A percentile compares a stretch with the other conserved stretches of the same genome.
Evolutionary conservation across 2,888 invertebrate species (phyloP).

Genomic region (Catocala sponsa): DNA sequence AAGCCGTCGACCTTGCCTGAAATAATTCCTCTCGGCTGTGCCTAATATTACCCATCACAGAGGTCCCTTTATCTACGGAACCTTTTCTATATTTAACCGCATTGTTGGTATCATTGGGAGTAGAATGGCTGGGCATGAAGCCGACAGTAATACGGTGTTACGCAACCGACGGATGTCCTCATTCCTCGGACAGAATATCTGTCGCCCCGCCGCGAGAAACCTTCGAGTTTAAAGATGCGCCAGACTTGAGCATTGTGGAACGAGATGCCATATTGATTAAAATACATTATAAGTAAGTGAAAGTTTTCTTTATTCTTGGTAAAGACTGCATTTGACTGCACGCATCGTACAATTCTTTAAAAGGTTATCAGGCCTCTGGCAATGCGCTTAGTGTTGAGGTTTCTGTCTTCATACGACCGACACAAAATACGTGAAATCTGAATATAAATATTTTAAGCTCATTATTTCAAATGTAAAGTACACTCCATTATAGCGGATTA

Average conservation of each 20-base stretch:
- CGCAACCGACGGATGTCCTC: conserved; percentile 71
- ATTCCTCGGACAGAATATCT: conserved; percentile 70
- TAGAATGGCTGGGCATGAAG: conserved; percentile 36
- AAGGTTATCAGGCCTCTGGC: no score
- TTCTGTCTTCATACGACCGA: no score
- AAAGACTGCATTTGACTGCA: background rate
- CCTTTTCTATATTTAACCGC: conserved; percentile 53
- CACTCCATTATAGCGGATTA: no score
- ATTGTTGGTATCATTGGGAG: conserved; percentile 47
- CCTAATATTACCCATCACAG: conserved; percentile 41
- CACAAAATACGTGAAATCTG: no score
- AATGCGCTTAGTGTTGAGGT: no score
- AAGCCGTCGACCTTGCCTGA: conserved; percentile 30
- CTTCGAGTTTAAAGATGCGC: conserved; percentile 29
- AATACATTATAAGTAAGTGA: background rate
- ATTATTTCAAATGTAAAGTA: no score
- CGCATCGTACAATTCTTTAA: no score
- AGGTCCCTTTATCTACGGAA: conserved; percentile 38
- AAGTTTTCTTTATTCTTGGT: background rate
- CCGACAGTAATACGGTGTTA: conserved; percentile 62
- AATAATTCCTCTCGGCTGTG: conserved; percentile 35
- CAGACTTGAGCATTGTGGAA: conserved; percentile 6
- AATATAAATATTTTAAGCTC: no score
- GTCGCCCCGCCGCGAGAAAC: conserved; percentile 34
- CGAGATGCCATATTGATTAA: conserved; percentile 2